phyloP scores from a whole-genome alignment of 2,888 invertebrate species.

The Sinotaia quadrata region DNA sequence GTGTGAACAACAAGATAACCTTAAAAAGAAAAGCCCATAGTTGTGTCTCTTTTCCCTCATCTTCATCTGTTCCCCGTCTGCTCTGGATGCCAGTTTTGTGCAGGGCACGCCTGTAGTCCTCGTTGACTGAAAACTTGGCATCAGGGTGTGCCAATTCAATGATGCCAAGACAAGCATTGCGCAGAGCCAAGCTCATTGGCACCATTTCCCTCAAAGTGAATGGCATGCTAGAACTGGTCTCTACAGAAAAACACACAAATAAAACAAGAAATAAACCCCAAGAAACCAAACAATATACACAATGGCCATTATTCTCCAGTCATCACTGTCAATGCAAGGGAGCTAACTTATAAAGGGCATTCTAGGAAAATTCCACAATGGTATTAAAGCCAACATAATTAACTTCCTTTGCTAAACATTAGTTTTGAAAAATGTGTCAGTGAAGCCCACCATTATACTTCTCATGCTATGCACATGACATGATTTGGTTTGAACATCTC shows the following conservation, averaged over 20 bases:
- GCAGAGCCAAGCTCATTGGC: constrained; percentile 81
- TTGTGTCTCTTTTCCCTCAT: constrained; percentile 76
- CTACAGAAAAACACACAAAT: constrained; percentile 24
- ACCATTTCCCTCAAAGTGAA: constrained; percentile 84
- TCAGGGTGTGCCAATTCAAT: constrained; percentile 90
- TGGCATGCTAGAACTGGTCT: constrained; percentile 75
- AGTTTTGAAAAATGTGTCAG: no score
- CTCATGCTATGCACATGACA: no score
- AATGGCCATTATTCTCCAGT: no score
- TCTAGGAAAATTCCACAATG: no score
- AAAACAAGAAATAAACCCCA: neutral
- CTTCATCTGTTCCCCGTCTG: constrained; percentile 41
- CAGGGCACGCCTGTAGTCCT: constrained; percentile 78
- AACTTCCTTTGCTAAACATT: no score
- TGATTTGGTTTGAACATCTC: no score
- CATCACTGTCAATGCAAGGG: no score
- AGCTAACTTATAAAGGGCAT: no score
- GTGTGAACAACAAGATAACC: constrained; percentile 70
- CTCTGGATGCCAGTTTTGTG: constrained; percentile 61
- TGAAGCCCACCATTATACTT: no score
- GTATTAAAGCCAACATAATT: no score
- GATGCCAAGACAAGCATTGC: constrained; percentile 87
- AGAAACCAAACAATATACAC: no score
- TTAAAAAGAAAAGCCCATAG: constrained; percentile 85
- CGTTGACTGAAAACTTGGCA: constrained; percentile 74